phyloP scores from a whole-genome alignment of 1,140 invertebrate species.

The Caenorhabditis brenneri region DNA sequence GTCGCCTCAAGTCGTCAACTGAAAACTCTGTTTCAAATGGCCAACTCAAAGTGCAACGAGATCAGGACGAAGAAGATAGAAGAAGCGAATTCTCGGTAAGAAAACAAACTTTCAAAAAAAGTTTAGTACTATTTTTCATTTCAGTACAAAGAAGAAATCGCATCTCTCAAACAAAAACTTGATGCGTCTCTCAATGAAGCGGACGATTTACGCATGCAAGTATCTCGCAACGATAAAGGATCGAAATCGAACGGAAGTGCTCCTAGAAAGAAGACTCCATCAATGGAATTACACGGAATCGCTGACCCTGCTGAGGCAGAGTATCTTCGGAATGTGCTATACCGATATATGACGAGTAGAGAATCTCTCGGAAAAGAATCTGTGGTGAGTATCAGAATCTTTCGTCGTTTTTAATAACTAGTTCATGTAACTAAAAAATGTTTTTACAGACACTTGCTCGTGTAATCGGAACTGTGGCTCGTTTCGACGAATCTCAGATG shows the following conservation, averaged over 20 bases:
- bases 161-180: constrained; percentile 16
- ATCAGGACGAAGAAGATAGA: constrained; percentile 44
- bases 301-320: constrained; percentile 35
- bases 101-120: constrained; percentile 11
- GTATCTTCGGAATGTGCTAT: constrained; percentile 58
- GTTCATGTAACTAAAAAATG: background rate
- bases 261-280: background rate
- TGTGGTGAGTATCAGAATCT: constrained; percentile 39
- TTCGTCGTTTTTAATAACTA: background rate
- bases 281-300: constrained; percentile 38
- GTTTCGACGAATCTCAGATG: constrained; percentile 53
- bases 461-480: constrained; percentile 58
- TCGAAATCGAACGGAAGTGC: background rate
- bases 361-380: constrained; percentile 57
- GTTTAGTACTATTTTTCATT: background rate
- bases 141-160: constrained; percentile 49
- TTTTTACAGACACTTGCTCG: constrained; percentile 54
- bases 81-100: constrained; percentile 28
- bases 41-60: background rate
- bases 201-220: constrained; percentile 32
- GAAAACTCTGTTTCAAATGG: background rate
- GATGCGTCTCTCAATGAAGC: constrained; percentile 39
- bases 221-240: constrained; percentile 4
- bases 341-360: constrained; percentile 55
- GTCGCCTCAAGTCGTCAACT: background rate